Evolutionary conservation across 37 sponge, comb jelly and placozoan species (phyloP), one percentile per base, ranked within the genome.

Genomic region (Haliclona indistincta): DNA sequence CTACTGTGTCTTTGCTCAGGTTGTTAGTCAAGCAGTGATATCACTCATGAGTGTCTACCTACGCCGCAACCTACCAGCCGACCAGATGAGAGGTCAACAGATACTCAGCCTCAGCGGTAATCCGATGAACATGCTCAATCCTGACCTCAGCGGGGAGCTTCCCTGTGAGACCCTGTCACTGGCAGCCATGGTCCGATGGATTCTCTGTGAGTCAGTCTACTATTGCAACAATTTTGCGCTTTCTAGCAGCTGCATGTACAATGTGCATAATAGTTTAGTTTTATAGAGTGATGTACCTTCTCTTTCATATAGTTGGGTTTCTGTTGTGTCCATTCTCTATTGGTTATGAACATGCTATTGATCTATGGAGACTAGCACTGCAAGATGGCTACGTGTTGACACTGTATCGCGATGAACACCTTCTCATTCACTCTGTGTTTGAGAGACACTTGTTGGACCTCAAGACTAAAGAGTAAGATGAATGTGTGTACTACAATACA

Each of bases 341-440:
- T 33, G 26, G 54, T 0, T 32, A 64, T 2, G 80, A 63, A 3
- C 92, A 84, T 11, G 83, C 88, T 40, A 51, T 66, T 38, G 95
- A 90, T 37, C 67, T 94, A 15, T 86, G 91, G 93, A 93, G 89
- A 70, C 79, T 74, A n/a, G 91, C 97, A 0, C 77, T 96, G 0
- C 79, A 77, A 61, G 97, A 96, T 74, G 85, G 90, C 15, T 96
- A 84, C 62, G 83, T 67, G 11, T 58, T 96, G 26, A 73, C 88
- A 3, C 73, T 96, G 19, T 83, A 40, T 49, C 72, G 89, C 62
- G 89, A 89, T 67, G 89, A 89, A 67, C 10, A 10, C 63, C 5
- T 89, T n/a, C 62, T 61, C 8, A 49, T 89, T 20, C 89, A 89
- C 56, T 11, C 43, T 29, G 76, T 83, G n/a, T 89, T 63, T 79